Base-by-base conservation (phyloP, 2,113 vertebrate species). In the Menidia beryllina region DNA sequence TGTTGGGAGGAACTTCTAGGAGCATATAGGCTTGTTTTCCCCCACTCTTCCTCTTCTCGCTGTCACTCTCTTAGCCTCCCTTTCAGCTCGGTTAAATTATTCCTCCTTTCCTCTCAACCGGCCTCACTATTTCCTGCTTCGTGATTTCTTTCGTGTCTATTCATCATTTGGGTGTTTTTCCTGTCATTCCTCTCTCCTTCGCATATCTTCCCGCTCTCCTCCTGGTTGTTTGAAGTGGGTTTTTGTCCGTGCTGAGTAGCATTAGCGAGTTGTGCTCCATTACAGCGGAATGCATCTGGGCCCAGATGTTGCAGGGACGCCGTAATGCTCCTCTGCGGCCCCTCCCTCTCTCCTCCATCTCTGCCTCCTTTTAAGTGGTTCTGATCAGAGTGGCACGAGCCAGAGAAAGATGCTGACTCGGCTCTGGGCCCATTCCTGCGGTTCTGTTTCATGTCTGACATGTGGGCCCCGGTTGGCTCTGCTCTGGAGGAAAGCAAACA, bases 391-490 rank as follows among this genome's bases (percentile, higher is more conserved):
- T 36, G 34, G 85, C 84, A 81, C 19, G 57, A 76, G 85, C 81
- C 79, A 58, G 77, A 55, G 54, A 69, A 70, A 85, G 84, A 82
- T 85, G 92, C 89, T 90, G 91, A 93, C 86, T 91, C 85, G 47
- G 88, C 91, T 90, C 84, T 86, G 75, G 49, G 81, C 64, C 89
- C 91, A 92, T 93, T 93, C 93, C 92, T 93, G 93, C 20, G 92
- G 92, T 92, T 85, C 75, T 71, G 74, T 90, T 91, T 92, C 84
- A 92, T 90, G 87, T 92, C 83, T 83, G 86, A 82, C 84, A 90
- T 85, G 76, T 73, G 79, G 91, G 81, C 82, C 58, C 27, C 0
- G 69, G 20, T 65, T 62, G 4, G 74, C 73, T 77, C 56, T 51
- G 75, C 68, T 58, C 26, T n/a, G 75, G 67, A 72, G 45, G 63